phyloP scores from a whole-genome alignment of 2,113 vertebrate species.

The crab-eating macaque (Macaca fascicularis) region DNA sequence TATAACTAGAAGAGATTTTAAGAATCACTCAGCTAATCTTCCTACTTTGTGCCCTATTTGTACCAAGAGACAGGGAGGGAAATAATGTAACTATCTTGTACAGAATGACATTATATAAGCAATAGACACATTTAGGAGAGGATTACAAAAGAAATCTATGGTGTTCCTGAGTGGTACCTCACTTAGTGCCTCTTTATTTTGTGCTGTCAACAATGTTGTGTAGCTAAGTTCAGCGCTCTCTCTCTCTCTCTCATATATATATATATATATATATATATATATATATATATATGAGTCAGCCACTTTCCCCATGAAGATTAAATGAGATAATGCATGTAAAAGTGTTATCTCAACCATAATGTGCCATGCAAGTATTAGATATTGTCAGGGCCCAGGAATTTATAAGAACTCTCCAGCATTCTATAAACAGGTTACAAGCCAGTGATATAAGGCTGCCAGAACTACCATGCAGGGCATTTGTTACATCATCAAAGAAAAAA shows the following conservation, averaged over 20 bases:
- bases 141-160: background rate
- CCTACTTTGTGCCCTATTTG: background rate
- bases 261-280: too few species aligned
- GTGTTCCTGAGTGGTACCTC: background rate
- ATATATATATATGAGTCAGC: background rate
- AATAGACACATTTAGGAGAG: background rate
- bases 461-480: background rate
- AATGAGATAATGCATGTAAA: conserved; percentile 31
- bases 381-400: background rate
- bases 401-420: background rate
- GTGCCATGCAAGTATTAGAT: background rate
- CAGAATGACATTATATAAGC: background rate
- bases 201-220: background rate
- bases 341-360: background rate
- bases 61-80: background rate
- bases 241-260: too few species aligned
- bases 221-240: background rate
- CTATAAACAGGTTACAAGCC: background rate
- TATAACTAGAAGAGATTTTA: background rate
- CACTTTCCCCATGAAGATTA: background rate
- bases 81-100: background rate
- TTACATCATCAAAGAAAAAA: too few species aligned
- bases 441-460: too few species aligned
- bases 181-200: background rate
- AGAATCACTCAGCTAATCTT: background rate